Base-by-base conservation (phyloP, 2,888 invertebrate species). In the Xestia rhomboidea region DNA sequence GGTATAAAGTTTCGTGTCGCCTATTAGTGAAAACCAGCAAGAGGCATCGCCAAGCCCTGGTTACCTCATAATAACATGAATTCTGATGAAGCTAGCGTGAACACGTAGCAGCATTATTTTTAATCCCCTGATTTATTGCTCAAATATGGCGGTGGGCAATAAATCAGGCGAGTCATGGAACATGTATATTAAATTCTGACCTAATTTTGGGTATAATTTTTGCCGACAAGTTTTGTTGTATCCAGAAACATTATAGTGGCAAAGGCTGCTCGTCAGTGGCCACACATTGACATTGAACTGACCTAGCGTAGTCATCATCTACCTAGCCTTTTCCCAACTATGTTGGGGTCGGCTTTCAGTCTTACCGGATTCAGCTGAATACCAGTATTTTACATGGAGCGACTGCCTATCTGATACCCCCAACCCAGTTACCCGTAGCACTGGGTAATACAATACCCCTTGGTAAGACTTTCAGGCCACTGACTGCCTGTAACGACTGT, bases 101-200 rank as follows among this genome's bases (percentile, higher is more conserved):
- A 77, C 80, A 73, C 34, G 60, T 24, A 3, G 21, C 49, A 63
- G 72, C 30, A 75, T 76, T 71, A 85, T 77, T 85, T 85, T 83
- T 80, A 85, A 85, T 81, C 57, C 81, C 15, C 44, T 83, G 76
- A 85, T 85, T 85, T 85, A 85, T 85, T 27, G 62, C 30, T 63
- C 34, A 57, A 83, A 78, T 81, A 81, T 85, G 85, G 80, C 72
- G 67, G 49, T 74, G 46, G 1, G 64, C 21, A 41, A 81, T 85
- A 83, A 83, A 85, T 85, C 85, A 81, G 46, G 24, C 27, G 6
- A 67, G 60, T 60, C 71, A 73, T 77, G 77, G 66, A 69, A 72
- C 71, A 68, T 77, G 78, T 82, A 73, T 76, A 86, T 84, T 85
- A 85, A 85, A 83, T 83, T 76, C 51, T 83, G 85, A 85, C 76